Evolutionary conservation across 2,888 invertebrate genomes (phyloP), one percentile per base, ranked within the genome.

Genomic region (Trichacis sp.): DNA sequence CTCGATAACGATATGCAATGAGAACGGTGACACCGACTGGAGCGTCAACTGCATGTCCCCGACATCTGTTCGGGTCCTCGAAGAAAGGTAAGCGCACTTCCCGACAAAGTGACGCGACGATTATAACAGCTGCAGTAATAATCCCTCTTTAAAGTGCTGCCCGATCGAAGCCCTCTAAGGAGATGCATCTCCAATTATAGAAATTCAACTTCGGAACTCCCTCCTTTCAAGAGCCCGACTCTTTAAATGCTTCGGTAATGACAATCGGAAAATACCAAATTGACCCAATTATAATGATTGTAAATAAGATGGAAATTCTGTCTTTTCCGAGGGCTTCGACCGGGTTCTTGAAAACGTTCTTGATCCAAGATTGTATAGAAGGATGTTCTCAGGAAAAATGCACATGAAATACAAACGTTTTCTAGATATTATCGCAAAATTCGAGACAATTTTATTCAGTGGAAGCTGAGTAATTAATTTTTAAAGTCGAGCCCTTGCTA

Each of bases 11-110:
- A 95, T 97, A 84, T 97, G 97, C 88, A 97, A 97, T 86, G 95
- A 96, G 85, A 94, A 95, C 82, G 96, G 96, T 71, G 92, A 95
- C 85, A 95, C 95, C n/a, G 95, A 96, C 78, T 97, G 96, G 96
- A 95, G 95, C 82, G 94, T 97, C 77, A 95, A 96, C 86, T 97
- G 97, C 85, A 95, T 95, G 93, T 94, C 96, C 57, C 92, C 92
- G 48, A 93, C 93, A 82, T 95, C 96, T 69, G 89, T 94, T 75
- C 88, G 93, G 68, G 95, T 96, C 71, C 89, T 97, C 71, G 93
- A 94, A 85, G 92, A 91, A 88, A 94, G 92, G 96, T 96, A 85
- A 85, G 85, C 77, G 60, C 51, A 24, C n/a, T 11, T 42, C 15
- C 14, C 17, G 15, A 53, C 60, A 57, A 53, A 63, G 63, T 62